phyloP scores from a whole-genome alignment of 2,797 vertebrate genomes.

The Avahi laniger region DNA sequence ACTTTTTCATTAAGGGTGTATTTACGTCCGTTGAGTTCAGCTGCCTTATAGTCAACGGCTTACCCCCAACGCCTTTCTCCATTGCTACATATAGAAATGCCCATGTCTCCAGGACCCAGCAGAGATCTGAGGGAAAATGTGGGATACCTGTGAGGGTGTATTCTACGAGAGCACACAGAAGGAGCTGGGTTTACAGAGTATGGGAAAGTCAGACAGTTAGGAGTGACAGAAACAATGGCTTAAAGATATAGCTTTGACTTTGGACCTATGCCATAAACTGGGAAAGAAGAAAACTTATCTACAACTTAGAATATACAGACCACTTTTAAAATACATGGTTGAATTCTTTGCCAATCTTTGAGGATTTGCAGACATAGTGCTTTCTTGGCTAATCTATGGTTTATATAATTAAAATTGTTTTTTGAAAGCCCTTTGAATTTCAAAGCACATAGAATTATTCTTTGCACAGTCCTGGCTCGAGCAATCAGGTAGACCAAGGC shows the following conservation, averaged over 20 bases:
- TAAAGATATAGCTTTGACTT: slow-evolving; percentile 16
- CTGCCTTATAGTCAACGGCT: neutral
- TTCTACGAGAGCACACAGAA: neutral
- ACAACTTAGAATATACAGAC: slow-evolving; percentile 61
- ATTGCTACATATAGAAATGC: rapidly evolving
- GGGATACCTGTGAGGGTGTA: rapidly evolving
- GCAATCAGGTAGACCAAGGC: slow-evolving; percentile 68
- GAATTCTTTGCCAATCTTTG: slow-evolving; percentile 75
- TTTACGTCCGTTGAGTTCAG: neutral
- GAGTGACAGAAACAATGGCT: neutral
- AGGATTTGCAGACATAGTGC: slow-evolving; percentile 71
- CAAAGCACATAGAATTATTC: slow-evolving; percentile 67
- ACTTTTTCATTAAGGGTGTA: neutral
- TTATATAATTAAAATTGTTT: slow-evolving; percentile 66
- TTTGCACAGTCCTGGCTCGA: slow-evolving; percentile 58
- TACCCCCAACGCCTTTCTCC: neutral
- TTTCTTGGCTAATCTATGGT: slow-evolving; percentile 71
- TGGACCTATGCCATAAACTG: slow-evolving; percentile 68
- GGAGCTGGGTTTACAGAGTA: neutral
- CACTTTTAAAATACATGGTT: slow-evolving; percentile 65
- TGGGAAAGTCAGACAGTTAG: neutral
- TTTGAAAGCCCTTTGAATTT: slow-evolving; percentile 77
- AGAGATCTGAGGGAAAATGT: neutral
- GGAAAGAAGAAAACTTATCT: slow-evolving; percentile 65
- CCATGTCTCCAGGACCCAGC: neutral